phyloP scores from a whole-genome alignment of 1,140 invertebrate genomes.

The Marisa cornuarietis region DNA sequence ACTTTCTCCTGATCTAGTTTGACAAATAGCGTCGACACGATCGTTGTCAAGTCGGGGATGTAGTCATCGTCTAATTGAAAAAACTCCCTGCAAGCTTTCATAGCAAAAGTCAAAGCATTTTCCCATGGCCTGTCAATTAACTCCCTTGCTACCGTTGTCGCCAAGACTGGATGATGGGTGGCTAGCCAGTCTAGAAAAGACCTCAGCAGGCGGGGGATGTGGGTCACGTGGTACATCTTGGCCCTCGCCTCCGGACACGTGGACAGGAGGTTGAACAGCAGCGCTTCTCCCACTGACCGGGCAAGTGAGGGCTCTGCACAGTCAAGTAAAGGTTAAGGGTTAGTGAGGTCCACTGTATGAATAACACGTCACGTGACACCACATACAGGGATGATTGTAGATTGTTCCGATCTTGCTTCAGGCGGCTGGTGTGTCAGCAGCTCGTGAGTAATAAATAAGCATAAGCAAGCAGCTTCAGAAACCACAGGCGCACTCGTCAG shows the following conservation, averaged over 20 bases:
- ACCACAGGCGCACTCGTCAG: too few relatives aligned
- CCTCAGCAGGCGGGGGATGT: slow-evolving; percentile 3
- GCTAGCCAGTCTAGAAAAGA: slow-evolving; percentile 13
- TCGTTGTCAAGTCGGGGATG: too few relatives aligned
- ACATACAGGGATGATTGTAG: background rate
- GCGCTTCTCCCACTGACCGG: background rate
- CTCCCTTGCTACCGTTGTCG: background rate
- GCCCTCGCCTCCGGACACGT: background rate
- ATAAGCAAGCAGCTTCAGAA: too few relatives aligned
- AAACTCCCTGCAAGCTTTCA: too few relatives aligned
- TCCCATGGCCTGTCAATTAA: background rate
- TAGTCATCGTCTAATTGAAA: too few relatives aligned
- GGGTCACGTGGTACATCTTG: background rate
- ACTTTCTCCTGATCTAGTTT: too few relatives aligned
- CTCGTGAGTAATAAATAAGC: too few relatives aligned
- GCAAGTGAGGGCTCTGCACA: background rate
- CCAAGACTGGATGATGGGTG: background rate
- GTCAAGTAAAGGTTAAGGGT: too few relatives aligned
- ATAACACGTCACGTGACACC: background rate
- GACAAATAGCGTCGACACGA: too few relatives aligned
- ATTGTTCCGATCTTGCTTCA: too few relatives aligned
- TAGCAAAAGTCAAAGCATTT: background rate
- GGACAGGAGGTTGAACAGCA: background rate
- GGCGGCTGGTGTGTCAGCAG: too few relatives aligned
- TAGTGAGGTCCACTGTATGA: too few relatives aligned